Evolutionary conservation across 2,113 vertebrate species (phyloP).

Genomic region (Vulpes lagopus): DNA sequence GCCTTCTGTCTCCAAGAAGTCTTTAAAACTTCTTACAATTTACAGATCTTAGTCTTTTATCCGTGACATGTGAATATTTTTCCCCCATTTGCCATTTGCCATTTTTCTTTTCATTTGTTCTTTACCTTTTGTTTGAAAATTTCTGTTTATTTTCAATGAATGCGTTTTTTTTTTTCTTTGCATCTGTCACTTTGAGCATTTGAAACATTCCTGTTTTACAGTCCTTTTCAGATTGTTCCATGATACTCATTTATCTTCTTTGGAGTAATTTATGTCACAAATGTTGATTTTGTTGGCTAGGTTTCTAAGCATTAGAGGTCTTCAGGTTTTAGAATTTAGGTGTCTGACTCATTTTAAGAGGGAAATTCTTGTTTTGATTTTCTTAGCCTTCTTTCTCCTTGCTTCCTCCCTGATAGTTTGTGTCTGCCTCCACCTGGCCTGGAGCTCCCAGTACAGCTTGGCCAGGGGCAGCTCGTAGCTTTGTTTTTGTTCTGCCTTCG

Average conservation of each 20-base stretch:
- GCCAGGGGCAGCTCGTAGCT: neutral
- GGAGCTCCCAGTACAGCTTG: neutral
- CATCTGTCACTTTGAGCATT: neutral
- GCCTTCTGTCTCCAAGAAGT: neutral
- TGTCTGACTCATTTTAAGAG: neutral
- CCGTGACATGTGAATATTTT: neutral
- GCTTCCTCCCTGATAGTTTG: neutral
- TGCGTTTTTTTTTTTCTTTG: neutral
- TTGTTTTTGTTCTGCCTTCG: neutral
- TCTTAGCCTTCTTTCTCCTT: neutral
- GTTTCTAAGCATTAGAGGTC: neutral
- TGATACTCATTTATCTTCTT: neutral
- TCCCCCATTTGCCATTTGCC: neutral
- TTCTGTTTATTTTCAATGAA: slow-evolving; percentile 35
- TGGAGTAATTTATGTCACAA: neutral
- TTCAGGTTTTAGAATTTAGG: neutral
- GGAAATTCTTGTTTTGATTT: neutral
- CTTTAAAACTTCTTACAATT: neutral
- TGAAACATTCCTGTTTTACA: neutral
- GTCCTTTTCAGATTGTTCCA: neutral
- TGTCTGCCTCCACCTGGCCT: neutral
- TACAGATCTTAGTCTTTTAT: neutral
- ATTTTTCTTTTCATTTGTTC: slow-evolving; percentile 29
- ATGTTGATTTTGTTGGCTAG: neutral
- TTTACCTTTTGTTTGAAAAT: slow-evolving; percentile 40